Base-by-base conservation (phyloP, 2,888 invertebrate species). In the Arge pagana region DNA sequence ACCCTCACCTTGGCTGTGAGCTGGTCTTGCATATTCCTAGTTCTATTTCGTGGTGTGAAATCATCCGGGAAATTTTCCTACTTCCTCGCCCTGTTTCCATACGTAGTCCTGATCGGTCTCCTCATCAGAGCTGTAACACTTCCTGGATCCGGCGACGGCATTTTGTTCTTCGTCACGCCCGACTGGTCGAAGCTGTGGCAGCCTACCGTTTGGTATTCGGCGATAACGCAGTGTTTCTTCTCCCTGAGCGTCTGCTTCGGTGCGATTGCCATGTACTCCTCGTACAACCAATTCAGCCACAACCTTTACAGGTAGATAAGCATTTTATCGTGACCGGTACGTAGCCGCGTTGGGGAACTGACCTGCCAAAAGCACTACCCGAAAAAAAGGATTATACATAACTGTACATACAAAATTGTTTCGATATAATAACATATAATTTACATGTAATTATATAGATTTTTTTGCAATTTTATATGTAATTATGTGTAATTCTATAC, bases 51-150 rank as follows among this genome's bases (percentile, higher is more conserved):
- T 56, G 90, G 90, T 7, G 88, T 90, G 1, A 86, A 86, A 72
- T 88, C 88, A 65, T 86, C 89, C 0, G 90, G 91, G 37, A 90
- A 90, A 74, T 88, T 86, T 0, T 86, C 93, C 0, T 95, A 94
- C 76, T 90, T 95, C 74, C 85, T 94, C n/a, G 94, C 94, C 0
- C 74, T 93, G 2, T 92, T 92, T 71, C 93, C 93, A 0, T 91
- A 90, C 66, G 81, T 89, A 4, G 85, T 93, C 43, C 83, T 93
- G 76, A 78, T 90, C 52, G 84, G 85, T 24, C 77, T 93, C 36
- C 80, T 93, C 10, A 83, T 90, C 42, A 82, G 86, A 55, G 83
- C 85, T 0, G 79, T 79, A 0, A 84, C 83, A 0, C 67, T 87
- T 43, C 84, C 85, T 1, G 93, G 93, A 1, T 87, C 93, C 10